Evolutionary conservation across 2,113 vertebrate genomes (phyloP).

Genomic region (Oreotragus oreotragus): DNA sequence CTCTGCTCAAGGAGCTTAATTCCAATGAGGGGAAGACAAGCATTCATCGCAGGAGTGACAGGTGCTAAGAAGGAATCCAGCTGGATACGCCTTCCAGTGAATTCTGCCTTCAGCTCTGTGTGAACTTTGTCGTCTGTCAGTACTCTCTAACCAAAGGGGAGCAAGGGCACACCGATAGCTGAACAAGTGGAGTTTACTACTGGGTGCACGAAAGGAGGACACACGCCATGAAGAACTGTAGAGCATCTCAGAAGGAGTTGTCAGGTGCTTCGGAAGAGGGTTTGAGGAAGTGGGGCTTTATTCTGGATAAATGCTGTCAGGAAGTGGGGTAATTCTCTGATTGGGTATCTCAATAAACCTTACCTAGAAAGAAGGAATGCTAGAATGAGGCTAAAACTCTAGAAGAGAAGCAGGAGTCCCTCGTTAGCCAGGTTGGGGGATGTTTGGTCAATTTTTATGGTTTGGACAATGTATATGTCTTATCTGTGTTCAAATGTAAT

Average conservation of each 20-base stretch:
- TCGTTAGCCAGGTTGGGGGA: not conserved
- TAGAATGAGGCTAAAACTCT: not conserved
- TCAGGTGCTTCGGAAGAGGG: not conserved
- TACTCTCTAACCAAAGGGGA: not conserved
- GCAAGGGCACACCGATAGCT: not conserved
- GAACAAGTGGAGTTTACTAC: not conserved
- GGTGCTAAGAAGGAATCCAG: not conserved
- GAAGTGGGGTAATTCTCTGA: not conserved
- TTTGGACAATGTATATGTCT: not conserved
- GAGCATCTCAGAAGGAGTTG: not conserved
- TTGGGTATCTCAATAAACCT: not conserved
- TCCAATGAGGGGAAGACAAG: not conserved
- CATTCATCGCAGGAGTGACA: not conserved
- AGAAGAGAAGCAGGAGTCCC: not conserved
- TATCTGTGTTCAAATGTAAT: not conserved
- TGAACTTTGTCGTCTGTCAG: not conserved
- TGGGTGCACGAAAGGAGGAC: not conserved
- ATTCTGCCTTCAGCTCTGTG: not conserved
- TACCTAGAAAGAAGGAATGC: not conserved
- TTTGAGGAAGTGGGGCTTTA: not conserved
- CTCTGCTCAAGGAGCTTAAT: not conserved
- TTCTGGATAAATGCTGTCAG: not conserved
- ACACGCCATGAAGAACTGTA: not conserved
- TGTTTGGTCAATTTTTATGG: not conserved
- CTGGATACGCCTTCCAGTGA: not conserved